phyloP scores from a whole-genome alignment of 2,797 vertebrate species.

The Benthosema pterotum region DNA sequence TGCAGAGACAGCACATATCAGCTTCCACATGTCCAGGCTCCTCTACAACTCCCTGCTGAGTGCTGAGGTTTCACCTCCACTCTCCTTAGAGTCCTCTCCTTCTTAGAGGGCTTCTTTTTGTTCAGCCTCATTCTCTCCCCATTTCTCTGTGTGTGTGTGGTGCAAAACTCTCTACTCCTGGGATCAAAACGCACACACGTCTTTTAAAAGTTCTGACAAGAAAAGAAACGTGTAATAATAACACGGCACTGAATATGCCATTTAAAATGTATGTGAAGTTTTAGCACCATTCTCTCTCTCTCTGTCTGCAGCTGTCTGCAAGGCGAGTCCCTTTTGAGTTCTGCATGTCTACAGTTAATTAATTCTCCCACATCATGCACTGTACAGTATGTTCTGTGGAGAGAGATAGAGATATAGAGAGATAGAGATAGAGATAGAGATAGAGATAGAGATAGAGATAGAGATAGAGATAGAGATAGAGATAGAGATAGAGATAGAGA shows the following conservation, averaged over 20 bases:
- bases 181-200: slow-evolving; percentile 31
- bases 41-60: slow-evolving; percentile 47
- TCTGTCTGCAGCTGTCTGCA: slow-evolving; percentile 7
- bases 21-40: slow-evolving; percentile 47
- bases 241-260: background rate
- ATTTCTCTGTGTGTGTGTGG: slow-evolving; percentile 30
- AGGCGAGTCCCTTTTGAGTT: background rate
- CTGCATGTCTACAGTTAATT: slow-evolving; percentile 16
- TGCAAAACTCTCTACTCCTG: slow-evolving; percentile 42
- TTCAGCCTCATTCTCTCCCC: background rate
- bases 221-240: slow-evolving; percentile 26
- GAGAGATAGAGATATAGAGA: too few relatives aligned
- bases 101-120: slow-evolving; percentile 10
- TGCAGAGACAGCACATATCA: slow-evolving; percentile 55
- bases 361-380: background rate
- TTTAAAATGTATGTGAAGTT: slow-evolving; percentile 4
- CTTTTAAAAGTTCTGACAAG: slow-evolving; percentile 25
- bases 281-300: background rate
- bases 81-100: background rate
- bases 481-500: too few relatives aligned
- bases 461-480: too few relatives aligned
- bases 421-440: too few relatives aligned
- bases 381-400: slow-evolving; percentile 13
- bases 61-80: slow-evolving; percentile 16
- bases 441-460: too few relatives aligned